Evolutionary conservation across 53 echinoderm and acorn worm genomes (phyloP).

Genomic region (Apostichopus leukothele): DNA sequence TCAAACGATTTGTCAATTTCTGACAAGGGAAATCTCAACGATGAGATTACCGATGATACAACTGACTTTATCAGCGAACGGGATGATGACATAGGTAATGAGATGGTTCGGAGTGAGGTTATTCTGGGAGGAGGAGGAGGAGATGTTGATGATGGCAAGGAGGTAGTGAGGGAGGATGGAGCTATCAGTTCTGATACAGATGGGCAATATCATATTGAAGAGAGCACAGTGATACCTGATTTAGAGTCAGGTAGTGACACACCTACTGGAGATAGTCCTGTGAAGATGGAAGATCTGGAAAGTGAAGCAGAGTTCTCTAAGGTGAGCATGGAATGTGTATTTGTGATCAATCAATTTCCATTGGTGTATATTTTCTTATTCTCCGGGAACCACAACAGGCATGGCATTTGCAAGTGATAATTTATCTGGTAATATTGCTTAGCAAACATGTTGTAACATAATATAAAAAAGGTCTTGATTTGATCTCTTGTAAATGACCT

Average conservation of each 20-base stretch:
- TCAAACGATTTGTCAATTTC: conserved; percentile 4
- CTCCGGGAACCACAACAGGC: no score
- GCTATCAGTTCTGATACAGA: neutral
- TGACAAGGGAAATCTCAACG: neutral
- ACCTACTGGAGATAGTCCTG: neutral
- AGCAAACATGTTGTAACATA: no score
- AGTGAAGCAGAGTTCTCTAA: neutral
- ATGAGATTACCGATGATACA: neutral
- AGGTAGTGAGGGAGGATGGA: no score
- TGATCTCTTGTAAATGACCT: no score
- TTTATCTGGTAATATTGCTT: no score
- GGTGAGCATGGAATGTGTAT: neutral
- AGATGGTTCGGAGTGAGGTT: neutral
- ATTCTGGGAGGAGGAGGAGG: neutral
- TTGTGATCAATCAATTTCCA: no score
- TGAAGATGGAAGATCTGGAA: neutral
- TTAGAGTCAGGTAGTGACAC: neutral
- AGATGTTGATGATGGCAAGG: neutral
- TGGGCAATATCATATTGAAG: neutral
- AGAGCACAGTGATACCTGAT: neutral
- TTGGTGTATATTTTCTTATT: no score
- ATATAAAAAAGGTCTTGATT: no score
- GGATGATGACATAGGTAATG: neutral
- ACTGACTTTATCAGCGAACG: neutral
- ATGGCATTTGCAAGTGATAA: no score